These are phyloP conservation scores for Cheilosia scutellata DNA, from an alignment of 2,888 invertebrate genomes.

Conservation along the genomic window DNA sequence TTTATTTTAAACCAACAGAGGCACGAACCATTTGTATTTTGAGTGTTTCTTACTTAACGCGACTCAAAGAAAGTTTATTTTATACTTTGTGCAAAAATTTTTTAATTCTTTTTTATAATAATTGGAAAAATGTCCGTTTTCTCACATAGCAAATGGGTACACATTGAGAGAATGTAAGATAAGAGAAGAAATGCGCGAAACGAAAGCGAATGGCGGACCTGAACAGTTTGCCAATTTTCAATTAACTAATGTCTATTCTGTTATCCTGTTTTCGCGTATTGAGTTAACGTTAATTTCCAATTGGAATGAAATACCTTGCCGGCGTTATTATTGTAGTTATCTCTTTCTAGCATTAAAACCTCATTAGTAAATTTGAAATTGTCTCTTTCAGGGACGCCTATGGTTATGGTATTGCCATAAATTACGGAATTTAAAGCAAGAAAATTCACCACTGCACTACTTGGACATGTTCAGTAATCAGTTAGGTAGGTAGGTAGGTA, in stretches of 20 bases:
- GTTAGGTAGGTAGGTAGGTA: no score
- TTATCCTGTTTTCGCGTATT: slow-evolving; percentile 43
- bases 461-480: background rate
- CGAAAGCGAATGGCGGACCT: slow-evolving; percentile 55
- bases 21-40: slow-evolving; percentile 17
- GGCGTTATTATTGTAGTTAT: slow-evolving; percentile 8
- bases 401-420: background rate
- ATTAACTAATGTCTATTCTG: background rate
- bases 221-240: slow-evolving; percentile 53
- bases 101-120: slow-evolving; percentile 1
- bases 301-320: slow-evolving; percentile 33
- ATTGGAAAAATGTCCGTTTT: slow-evolving; percentile 16
- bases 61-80: background rate
- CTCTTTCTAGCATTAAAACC: slow-evolving; percentile 5
- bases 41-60: background rate
- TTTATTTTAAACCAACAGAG: slow-evolving; percentile 9
- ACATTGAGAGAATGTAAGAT: slow-evolving; percentile 51
- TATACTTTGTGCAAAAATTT: background rate
- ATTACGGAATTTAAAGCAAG: background rate
- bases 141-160: slow-evolving; percentile 40
- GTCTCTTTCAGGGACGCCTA: no score
- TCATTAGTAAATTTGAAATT: no score
- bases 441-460: background rate
- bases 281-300: background rate
- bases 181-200: slow-evolving; percentile 60